Evolutionary conservation across 1,140 invertebrate species (phyloP).

Genomic region (Lepidostoma basale): DNA sequence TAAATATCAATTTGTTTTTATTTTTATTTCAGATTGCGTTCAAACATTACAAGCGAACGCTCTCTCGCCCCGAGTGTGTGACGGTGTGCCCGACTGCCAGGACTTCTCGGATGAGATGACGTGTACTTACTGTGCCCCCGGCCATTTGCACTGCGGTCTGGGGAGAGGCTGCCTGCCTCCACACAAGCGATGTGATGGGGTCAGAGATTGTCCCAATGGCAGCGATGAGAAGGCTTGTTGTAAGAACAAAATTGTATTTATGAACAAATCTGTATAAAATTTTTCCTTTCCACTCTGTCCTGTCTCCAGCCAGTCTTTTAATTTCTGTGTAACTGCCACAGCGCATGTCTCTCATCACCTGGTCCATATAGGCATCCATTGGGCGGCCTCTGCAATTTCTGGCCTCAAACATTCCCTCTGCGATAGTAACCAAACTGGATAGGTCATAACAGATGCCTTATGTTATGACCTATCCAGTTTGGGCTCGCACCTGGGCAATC

Average conservation of each 20-base stretch:
- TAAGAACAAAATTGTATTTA: constrained; percentile 60
- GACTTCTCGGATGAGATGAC: constrained; percentile 81
- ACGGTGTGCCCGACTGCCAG: constrained; percentile 84
- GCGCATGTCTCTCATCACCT: no score
- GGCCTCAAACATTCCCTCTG: no score
- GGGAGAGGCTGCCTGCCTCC: constrained; percentile 74
- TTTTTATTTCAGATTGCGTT: constrained; percentile 66
- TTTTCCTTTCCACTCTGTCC: no score
- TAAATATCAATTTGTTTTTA: background rate
- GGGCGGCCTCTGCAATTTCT: no score
- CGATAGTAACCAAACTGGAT: no score
- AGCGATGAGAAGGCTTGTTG: constrained; percentile 85
- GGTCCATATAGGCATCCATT: no score
- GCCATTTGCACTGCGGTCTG: constrained; percentile 75
- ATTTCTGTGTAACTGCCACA: no score
- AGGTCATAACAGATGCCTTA: no score
- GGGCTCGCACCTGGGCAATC: no score
- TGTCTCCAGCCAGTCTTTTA: no score
- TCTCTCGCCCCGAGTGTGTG: constrained; percentile 77
- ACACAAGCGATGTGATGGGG: constrained; percentile 78
- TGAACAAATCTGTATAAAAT: no score
- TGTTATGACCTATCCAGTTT: no score
- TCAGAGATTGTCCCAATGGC: constrained; percentile 81
- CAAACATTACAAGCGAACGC: constrained; percentile 72
- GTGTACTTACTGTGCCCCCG: constrained; percentile 75